phyloP scores from a whole-genome alignment of 2,888 invertebrate genomes.

The Beris morrisii region DNA sequence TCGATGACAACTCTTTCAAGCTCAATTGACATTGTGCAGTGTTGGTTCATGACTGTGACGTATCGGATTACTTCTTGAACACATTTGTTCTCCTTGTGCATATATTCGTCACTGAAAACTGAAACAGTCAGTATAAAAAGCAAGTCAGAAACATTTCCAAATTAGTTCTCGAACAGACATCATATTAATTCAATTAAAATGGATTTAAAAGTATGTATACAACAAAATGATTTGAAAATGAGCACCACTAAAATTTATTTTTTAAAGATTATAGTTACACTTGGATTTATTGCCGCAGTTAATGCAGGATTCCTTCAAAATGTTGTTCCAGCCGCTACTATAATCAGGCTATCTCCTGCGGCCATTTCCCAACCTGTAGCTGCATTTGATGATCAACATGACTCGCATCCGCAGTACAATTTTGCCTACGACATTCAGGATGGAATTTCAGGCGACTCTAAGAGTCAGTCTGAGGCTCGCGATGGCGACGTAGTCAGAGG shows the following conservation, averaged over 20 bases:
- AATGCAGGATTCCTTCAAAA: slow-evolving; percentile 27
- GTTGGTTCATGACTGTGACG: background rate
- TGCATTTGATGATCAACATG: slow-evolving; percentile 48
- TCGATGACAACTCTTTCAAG: slow-evolving; percentile 1
- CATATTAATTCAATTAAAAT: slow-evolving; percentile 39
- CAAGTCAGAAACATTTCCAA: background rate
- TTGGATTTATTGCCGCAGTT: slow-evolving; percentile 40
- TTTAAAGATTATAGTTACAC: slow-evolving; percentile 9
- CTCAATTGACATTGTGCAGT: slow-evolving; percentile 12
- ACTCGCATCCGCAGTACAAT: slow-evolving; percentile 51
- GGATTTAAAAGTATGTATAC: slow-evolving; percentile 46
- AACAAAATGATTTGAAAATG: background rate
- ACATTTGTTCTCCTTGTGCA: background rate
- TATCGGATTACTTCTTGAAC: slow-evolving; percentile 9
- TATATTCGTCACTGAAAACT: background rate
- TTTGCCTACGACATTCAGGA: slow-evolving; percentile 52
- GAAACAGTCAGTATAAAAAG: slow-evolving; percentile 15
- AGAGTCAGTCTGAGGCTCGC: slow-evolving; percentile 51
- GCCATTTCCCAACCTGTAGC: slow-evolving; percentile 42
- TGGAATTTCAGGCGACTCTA: slow-evolving; percentile 50
- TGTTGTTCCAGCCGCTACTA: slow-evolving; percentile 19
- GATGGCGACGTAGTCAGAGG: slow-evolving; percentile 52
- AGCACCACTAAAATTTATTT: background rate
- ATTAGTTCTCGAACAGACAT: slow-evolving; percentile 11
- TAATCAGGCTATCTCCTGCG: slow-evolving; percentile 33